Conservation (phyloP, 2,113 vertebrate genomes). For the Ailuropoda melanoleuca region DNA sequence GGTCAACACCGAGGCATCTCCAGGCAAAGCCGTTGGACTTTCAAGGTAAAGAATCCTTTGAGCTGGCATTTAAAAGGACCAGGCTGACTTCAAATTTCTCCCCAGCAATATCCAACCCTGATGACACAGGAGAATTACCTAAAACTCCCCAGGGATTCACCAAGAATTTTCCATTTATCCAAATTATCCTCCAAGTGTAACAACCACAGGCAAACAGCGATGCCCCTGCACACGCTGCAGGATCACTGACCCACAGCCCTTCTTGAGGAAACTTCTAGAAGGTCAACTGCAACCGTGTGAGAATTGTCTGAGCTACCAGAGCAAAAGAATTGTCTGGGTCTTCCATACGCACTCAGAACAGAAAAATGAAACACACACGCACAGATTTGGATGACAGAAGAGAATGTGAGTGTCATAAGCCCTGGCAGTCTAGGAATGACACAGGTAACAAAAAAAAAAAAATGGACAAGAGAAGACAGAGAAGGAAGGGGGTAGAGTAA, state of each 20-base stretch:
- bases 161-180: conserved; percentile 40
- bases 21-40: not conserved
- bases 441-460: not conserved
- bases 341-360: not conserved
- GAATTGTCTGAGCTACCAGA: not conserved
- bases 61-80: not conserved
- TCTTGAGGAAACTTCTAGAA: not conserved
- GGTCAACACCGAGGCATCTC: not conserved
- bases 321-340: not conserved
- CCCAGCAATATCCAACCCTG: not conserved
- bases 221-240: not conserved
- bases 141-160: not conserved
- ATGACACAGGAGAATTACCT: conserved; percentile 17
- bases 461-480: not conserved
- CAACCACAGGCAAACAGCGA: not conserved
- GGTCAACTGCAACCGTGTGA: not conserved
- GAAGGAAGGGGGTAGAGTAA: not conserved
- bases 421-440: not conserved
- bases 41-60: conserved; percentile 10
- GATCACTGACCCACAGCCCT: not conserved
- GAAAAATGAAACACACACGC: not conserved
- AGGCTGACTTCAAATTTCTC: not conserved
- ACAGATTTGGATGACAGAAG: not conserved
- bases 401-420: not conserved
- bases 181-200: conserved; percentile 24